Conservation (phyloP, 2,888 invertebrate genomes). For the Masnerella sp. region DNA sequence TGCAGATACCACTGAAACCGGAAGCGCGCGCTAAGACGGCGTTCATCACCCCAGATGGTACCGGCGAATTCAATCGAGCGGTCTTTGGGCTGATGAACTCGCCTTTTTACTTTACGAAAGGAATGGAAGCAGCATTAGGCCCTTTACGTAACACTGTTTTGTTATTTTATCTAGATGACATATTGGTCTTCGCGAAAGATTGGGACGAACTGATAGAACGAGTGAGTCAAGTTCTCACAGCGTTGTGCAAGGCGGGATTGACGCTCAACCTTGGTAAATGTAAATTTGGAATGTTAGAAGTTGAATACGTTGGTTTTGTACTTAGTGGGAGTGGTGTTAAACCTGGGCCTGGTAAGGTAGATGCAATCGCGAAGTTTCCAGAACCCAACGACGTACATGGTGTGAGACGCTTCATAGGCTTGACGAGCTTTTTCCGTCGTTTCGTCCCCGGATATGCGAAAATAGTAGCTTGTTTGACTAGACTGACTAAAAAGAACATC, state of each 20-base stretch:
- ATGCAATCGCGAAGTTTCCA: not conserved
- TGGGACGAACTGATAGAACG: not conserved
- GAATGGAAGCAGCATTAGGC: not conserved
- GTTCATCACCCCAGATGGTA: not conserved
- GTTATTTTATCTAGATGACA: constrained; percentile 3
- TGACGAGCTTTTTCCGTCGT: not conserved
- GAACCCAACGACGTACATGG: not conserved
- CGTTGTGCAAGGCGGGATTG: not conserved
- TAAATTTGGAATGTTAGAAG: not conserved
- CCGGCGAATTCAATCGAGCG: not conserved
- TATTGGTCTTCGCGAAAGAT: not conserved
- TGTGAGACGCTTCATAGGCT: not conserved
- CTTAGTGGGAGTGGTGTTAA: too few relatives aligned
- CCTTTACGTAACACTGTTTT: not conserved
- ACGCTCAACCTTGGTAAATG: not conserved
- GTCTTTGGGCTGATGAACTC: not conserved
- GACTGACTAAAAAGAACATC: not conserved
- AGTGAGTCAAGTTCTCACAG: not conserved
- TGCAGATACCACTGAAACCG: not conserved
- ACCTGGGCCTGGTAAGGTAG: not conserved
- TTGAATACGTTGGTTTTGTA: constrained; percentile 1
- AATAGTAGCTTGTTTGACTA: not conserved
- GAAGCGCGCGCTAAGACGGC: constrained; percentile 4
- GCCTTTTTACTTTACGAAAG: not conserved
- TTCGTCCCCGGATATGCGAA: not conserved